phyloP scores from a whole-genome alignment of 2,113 vertebrate genomes.

The Hypomesus transpacificus region DNA sequence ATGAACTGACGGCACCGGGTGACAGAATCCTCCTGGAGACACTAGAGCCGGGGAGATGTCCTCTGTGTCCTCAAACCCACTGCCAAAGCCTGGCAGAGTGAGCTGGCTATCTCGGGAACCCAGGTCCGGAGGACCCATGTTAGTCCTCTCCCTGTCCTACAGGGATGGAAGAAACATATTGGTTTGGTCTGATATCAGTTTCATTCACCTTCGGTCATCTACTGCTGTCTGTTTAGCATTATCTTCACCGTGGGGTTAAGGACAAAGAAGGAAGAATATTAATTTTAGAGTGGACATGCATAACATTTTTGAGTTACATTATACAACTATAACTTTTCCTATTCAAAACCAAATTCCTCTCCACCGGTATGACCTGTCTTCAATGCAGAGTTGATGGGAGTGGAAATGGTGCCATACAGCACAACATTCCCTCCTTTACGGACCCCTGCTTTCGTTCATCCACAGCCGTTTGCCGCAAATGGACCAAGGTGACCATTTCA shows the following conservation, averaged over 20 bases:
- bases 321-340: too few relatives aligned
- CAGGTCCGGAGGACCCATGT: conserved; percentile 66
- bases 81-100: conserved; percentile 60
- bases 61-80: conserved; percentile 53
- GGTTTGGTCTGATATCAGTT: neutral
- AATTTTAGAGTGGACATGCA: too few relatives aligned
- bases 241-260: neutral
- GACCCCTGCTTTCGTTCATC: neutral
- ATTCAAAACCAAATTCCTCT: too few relatives aligned
- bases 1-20: conserved; percentile 73
- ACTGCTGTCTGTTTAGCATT: neutral
- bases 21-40: conserved; percentile 70
- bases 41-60: conserved; percentile 46
- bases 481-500: conserved; percentile 25
- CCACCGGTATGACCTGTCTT: too few relatives aligned
- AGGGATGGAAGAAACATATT: neutral
- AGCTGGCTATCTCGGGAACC: conserved; percentile 59
- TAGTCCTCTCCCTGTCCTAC: conserved; percentile 28
- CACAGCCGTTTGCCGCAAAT: conserved; percentile 21
- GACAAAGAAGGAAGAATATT: neutral
- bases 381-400: neutral
- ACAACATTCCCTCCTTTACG: conserved; percentile 18
- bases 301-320: too few relatives aligned
- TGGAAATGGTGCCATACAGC: conserved; percentile 19
- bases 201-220: neutral